Percentiles rank a stretch among this genome's conserved stretches.
Evolutionary conservation across 2,888 invertebrate species (phyloP).

Genomic region (Lottia gigantea): DNA sequence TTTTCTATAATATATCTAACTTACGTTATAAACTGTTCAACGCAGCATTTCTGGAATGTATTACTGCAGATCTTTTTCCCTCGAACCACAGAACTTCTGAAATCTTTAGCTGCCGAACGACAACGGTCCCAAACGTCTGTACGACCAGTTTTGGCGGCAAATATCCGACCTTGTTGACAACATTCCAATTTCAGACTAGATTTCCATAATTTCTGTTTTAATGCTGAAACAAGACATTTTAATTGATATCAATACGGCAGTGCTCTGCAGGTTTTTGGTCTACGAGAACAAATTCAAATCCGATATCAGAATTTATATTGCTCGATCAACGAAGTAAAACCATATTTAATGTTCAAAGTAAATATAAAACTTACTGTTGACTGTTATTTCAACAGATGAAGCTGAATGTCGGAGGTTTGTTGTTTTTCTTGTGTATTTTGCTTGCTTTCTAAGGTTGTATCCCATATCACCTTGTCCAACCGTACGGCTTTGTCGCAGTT

Average conservation of each 20-base stretch:
- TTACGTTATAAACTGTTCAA: conserved; percentile 24
- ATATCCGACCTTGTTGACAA: conserved; percentile 30
- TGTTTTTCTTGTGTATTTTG: no score
- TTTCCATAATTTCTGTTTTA: conserved; percentile 28
- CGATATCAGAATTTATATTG: no score
- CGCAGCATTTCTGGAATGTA: conserved; percentile 25
- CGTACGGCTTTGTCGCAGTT: background rate
- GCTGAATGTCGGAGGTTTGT: no score
- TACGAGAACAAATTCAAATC: no score
- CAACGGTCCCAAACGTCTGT: conserved; percentile 29
- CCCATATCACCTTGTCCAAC: background rate
- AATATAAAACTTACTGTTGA: no score
- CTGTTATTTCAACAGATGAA: no score
- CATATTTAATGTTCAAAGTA: no score
- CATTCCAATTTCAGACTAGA: conserved; percentile 27
- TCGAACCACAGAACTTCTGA: conserved; percentile 7
- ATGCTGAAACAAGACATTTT: conserved; percentile 20
- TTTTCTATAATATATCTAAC: background rate
- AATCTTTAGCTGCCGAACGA: conserved; percentile 20
- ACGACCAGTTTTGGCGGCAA: conserved; percentile 12
- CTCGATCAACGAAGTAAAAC: no score
- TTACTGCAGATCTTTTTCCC: conserved; percentile 20
- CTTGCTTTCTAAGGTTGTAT: no score
- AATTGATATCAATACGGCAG: background rate
- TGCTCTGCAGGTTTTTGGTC: no score